Base-by-base conservation (phyloP, 2,888 invertebrate genomes). In the Onchidella celtica region DNA sequence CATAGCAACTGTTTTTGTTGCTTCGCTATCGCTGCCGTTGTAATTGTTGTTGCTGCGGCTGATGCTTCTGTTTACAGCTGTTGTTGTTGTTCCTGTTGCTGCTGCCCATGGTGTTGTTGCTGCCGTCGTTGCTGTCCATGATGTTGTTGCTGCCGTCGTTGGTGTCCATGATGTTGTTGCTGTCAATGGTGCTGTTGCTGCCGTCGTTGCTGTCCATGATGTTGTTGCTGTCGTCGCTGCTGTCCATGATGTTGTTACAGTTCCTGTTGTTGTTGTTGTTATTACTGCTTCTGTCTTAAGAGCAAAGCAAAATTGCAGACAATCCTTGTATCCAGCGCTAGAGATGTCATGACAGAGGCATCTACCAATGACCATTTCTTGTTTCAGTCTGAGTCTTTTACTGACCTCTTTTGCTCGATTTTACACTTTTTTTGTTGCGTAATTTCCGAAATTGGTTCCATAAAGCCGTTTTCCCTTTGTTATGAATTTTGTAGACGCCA, bases 21-120 rank as follows among this genome's bases (percentile, higher is more conserved):
- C 9, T 17, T 29, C 55, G 72, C 55, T 17, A 17, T 29, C 55
- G 72, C 55, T 29, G 29, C 17, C 55, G 72, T 72, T 24, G 29
- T 29, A 55, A 57, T 72, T 29, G 29, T 24, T 55, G 72, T 72
- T 24, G 29, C 24, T 73, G 34, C 27, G 59, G 57, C 9, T 73
- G 73, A n/a, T n/a, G n/a, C n/a, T n/a, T 73, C 59, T 73, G n/a
- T n/a, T 24, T 73, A 21, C 34, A n/a, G 27, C n/a, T 73, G 47
- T 47, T 17, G 47, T 47, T 47, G 47, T 36, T 72, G 55, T 57
- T 27, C 55, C 17, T 72, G 17, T 72, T 55, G 3, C 6, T 72
- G n/a, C 24, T 63, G 17, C 17, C 66, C 32, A 24, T 24, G 29
- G 32, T 3, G 4, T 3, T n/a, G n/a, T n/a, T n/a, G n/a, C n/a